Percentiles rank a stretch among this genome's conserved stretches.
Conservation (phyloP, 1,140 invertebrate species). For the Cydia pomonella region DNA sequence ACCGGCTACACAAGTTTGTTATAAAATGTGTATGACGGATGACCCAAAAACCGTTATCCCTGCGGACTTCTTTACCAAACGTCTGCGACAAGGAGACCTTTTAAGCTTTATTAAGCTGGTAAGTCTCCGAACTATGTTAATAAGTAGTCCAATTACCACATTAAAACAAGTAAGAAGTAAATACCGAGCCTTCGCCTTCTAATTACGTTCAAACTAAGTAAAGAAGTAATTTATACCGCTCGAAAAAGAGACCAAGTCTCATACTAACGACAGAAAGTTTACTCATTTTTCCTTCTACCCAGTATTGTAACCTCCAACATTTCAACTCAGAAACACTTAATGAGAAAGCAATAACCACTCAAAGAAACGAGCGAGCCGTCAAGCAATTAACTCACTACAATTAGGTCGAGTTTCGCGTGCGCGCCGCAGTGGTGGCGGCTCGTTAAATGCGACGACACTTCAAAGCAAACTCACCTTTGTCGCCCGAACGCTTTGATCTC, state of each 20-base stretch:
- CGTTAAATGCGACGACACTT: slow-evolving; percentile 54
- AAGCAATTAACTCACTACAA: slow-evolving; percentile 44
- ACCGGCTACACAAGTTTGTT: too few species aligned
- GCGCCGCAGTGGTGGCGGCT: slow-evolving; percentile 38
- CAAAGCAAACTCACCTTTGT: slow-evolving; percentile 63
- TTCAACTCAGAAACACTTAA: background rate
- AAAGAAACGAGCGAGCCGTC: slow-evolving; percentile 38
- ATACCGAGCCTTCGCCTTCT: background rate
- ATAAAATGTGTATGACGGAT: too few species aligned
- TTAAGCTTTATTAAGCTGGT: background rate
- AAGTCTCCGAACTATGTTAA: background rate
- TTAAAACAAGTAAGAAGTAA: background rate
- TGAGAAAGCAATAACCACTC: slow-evolving; percentile 40
- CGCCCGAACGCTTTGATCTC: slow-evolving; percentile 54
- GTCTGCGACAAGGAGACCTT: background rate
- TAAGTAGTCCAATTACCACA: background rate
- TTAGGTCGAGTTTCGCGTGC: slow-evolving; percentile 43
- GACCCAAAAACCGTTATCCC: too few species aligned
- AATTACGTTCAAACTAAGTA: background rate
- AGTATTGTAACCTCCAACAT: too few species aligned
- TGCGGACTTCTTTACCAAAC: too few species aligned
- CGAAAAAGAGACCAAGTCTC: background rate
- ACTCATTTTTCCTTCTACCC: background rate
- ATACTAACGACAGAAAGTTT: background rate
- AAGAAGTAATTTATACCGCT: background rate